Conservation (phyloP, 2,113 vertebrate species). For the Vireo altiloquus region DNA sequence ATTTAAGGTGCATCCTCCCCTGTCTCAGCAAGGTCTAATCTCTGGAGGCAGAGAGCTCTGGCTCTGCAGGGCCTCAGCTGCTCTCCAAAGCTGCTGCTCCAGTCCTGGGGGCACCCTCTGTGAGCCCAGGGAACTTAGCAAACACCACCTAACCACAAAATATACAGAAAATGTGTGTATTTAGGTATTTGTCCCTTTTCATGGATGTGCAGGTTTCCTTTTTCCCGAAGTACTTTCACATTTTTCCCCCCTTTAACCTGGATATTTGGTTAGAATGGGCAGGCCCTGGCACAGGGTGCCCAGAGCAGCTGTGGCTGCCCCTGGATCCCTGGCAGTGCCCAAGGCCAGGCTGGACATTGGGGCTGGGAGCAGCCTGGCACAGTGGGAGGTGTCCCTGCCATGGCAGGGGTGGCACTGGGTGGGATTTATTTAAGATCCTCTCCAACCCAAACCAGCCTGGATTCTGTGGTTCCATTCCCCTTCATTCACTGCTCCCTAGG, state of each 20-base stretch:
- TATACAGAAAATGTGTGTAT: rapidly evolving
- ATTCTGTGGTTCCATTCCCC: rapidly evolving
- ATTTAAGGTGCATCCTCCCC: background rate
- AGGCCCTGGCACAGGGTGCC: background rate
- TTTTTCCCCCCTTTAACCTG: background rate
- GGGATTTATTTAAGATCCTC: background rate
- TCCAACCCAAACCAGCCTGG: rapidly evolving
- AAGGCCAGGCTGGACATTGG: background rate
- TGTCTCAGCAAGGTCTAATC: background rate
- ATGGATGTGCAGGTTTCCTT: background rate
- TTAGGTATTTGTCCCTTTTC: background rate
- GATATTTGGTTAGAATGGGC: rapidly evolving
- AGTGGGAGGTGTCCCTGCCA: background rate
- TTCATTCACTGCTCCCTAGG: rapidly evolving
- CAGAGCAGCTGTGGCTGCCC: background rate
- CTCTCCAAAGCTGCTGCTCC: background rate
- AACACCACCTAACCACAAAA: background rate
- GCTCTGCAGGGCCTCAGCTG: background rate
- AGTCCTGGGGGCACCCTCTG: background rate
- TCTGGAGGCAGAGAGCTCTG: background rate
- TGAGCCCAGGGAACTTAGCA: background rate
- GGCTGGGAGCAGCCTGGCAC: background rate
- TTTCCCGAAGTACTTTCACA: background rate
- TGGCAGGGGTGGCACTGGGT: rapidly evolving
- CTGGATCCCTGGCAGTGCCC: background rate